Evolutionary conservation across 2,888 invertebrate species (phyloP), one percentile per base, ranked within the genome.

Genomic region (Rhodophaea formosa): DNA sequence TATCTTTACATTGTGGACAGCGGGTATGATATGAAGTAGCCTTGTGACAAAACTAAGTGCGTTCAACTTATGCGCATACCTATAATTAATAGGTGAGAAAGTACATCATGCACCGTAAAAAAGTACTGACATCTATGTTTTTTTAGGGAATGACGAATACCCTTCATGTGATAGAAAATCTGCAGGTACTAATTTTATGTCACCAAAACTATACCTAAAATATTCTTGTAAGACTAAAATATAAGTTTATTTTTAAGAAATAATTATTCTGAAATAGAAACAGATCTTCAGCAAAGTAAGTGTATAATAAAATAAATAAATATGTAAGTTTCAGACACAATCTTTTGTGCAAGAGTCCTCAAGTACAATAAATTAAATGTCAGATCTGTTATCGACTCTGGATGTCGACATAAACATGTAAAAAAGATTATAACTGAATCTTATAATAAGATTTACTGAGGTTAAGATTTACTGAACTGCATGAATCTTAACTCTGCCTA

Each of bases 141-240:
- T n/a, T 39, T 12, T 8, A 39, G 3, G 39, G 12, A 0, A 39
- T n/a, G n/a, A 39, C 39, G 12, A n/a, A 35, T n/a, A 12, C 29
- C n/a, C 47, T 29, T 29, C 8, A 14, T 47, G 47, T 30, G 47
- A 47, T 47, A 46, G 29, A 46, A 29, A 23, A 30, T 47, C 7
- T 47, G n/a, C n/a, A n/a, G n/a, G 47, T 47, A 47, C 29, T 8
- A 12, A 47, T 30, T 2, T 47, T 17, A n/a, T 45, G 45, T 46
- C 46, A 46, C 46, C 46, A 46, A 46, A 46, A 46, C 46, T 46
- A 23, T 17, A 23, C 23, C 46, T 46, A 46, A 46, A 12, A 16
- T 16, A 7, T 8, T 17, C 8, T 16, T 39, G 39, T 39, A 39
- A 39, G 39, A 39, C 12, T 39, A 23, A 23, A 23, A 23, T 23